Percentiles rank a stretch among this genome's conserved stretches.
phyloP scores from a whole-genome alignment of 2,888 invertebrate species.

The Nephrotoma guestfalica region DNA sequence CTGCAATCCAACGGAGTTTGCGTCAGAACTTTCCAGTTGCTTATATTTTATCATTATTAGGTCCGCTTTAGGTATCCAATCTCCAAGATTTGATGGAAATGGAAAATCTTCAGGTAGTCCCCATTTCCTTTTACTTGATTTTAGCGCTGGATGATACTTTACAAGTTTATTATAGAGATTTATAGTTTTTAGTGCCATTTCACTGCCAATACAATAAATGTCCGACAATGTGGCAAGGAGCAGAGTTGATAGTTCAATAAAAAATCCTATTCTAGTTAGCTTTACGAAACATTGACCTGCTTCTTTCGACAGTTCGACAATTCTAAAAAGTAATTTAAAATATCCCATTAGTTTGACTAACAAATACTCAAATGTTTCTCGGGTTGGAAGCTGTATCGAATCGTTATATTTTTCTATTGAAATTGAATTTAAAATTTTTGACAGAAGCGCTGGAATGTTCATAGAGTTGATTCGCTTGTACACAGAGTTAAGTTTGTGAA shows the following conservation, averaged over 20 bases:
- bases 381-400: neutral
- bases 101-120: neutral
- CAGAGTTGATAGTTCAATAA: neutral
- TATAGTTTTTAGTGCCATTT: neutral
- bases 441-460: neutral
- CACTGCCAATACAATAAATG: neutral
- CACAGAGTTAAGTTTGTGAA: neutral
- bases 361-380: slow-evolving; percentile 1
- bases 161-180: neutral
- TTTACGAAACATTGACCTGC: neutral
- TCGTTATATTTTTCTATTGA: neutral
- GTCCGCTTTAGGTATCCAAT: neutral
- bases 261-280: neutral
- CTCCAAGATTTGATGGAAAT: neutral
- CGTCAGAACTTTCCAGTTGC: neutral
- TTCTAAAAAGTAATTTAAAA: neutral
- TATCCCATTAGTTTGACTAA: neutral
- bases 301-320: neutral
- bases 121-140: neutral
- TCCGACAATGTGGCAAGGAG: neutral
- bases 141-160: neutral
- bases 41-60: neutral
- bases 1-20: neutral
- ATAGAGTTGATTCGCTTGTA: neutral
- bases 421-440: neutral